A percentile compares a stretch with the other conserved stretches of the same genome.
These are phyloP conservation scores for Diachasma alloeum DNA, from an alignment of 1,140 invertebrate genomes.

Conservation along the genomic window DNA sequence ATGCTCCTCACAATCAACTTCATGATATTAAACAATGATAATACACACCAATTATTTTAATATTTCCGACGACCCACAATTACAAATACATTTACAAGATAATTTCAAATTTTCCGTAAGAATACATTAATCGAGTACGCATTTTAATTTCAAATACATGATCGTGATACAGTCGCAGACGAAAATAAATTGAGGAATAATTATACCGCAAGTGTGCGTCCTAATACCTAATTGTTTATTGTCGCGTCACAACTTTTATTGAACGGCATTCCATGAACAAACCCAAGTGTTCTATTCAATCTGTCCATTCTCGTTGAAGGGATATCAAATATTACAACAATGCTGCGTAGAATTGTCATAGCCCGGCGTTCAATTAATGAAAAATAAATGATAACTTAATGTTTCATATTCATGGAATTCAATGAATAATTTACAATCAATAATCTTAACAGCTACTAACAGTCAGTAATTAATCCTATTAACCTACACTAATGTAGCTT, in stretches of 20 bases:
- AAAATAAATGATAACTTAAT: conserved; percentile 8
- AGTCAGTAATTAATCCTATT: neutral
- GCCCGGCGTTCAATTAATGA: neutral
- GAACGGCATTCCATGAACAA: conserved; percentile 30
- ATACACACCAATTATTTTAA: neutral
- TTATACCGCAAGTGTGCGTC: neutral
- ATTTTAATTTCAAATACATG: neutral
- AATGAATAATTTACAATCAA: neutral
- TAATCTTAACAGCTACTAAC: conserved; percentile 22
- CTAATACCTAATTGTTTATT: conserved; percentile 52
- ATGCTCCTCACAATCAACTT: neutral
- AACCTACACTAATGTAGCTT: conserved; percentile 5
- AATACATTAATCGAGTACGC: neutral
- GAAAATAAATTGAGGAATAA: neutral
- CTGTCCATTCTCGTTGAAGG: conserved; percentile 9
- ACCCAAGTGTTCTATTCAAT: conserved; percentile 11
- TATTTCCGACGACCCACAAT: neutral
- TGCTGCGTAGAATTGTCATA: conserved; percentile 15
- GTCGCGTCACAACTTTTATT: conserved; percentile 55
- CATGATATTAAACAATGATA: neutral
- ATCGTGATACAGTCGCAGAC: neutral
- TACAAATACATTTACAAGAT: neutral
- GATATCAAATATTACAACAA: conserved; percentile 8
- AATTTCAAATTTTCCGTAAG: neutral
- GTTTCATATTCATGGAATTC: conserved; percentile 13